Conservation (phyloP, 2,888 invertebrate species). For the Xylocampa areola region DNA sequence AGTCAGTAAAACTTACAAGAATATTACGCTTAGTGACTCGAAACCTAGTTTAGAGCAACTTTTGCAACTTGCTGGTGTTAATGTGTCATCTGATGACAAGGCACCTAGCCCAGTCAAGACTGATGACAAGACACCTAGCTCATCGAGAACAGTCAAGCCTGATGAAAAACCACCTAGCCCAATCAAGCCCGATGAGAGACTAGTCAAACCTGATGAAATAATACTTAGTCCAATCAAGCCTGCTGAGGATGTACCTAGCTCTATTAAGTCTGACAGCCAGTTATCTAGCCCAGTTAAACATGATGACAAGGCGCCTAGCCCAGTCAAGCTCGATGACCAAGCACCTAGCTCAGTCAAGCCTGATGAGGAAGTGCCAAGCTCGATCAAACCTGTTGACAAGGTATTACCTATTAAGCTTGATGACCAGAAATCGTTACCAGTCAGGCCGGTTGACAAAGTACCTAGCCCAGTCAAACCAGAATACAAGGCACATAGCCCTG, state of each 20-base stretch:
- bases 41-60: slow-evolving; percentile 39
- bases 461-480: not conserved
- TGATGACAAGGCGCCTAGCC: not conserved
- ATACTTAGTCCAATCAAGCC: slow-evolving; percentile 2
- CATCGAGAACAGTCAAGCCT: no score
- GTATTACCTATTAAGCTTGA: not conserved
- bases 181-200: not conserved
- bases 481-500: not conserved
- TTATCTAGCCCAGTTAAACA: not conserved
- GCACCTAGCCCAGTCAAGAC: not conserved
- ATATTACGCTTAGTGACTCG: slow-evolving; percentile 28
- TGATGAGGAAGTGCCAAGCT: slow-evolving; percentile 36
- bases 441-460: not conserved
- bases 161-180: not conserved
- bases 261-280: slow-evolving; percentile 13
- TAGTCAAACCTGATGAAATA: not conserved
- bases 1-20: slow-evolving; percentile 30
- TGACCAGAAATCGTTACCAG: slow-evolving; percentile 1
- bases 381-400: slow-evolving; percentile 10
- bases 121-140: no score
- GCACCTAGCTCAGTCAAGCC: not conserved
- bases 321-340: not conserved
- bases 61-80: slow-evolving; percentile 26
- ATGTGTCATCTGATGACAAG: not conserved
- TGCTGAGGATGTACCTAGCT: slow-evolving; percentile 16